Evolutionary conservation across 2,113 vertebrate species (phyloP).

Genomic region (Tinamus guttatus): DNA sequence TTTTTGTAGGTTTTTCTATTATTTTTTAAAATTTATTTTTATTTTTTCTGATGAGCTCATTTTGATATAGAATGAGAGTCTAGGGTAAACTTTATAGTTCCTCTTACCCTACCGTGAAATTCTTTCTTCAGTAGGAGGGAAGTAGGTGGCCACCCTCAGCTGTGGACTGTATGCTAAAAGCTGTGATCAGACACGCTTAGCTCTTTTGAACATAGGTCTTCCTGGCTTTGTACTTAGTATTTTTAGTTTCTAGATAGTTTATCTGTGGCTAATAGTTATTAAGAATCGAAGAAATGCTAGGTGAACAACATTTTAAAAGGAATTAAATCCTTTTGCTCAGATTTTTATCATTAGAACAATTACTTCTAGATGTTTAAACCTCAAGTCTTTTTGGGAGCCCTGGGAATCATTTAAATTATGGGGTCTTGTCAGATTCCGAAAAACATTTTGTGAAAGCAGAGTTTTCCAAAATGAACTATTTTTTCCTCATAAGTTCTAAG

Average conservation of each 20-base stretch:
- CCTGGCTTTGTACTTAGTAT: neutral
- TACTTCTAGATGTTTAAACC: neutral
- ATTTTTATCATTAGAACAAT: neutral
- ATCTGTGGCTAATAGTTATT: neutral
- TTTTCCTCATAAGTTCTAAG: neutral
- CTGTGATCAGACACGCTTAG: fast-evolving
- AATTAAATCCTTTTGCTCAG: neutral
- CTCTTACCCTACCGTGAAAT: neutral
- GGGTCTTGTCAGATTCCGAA: neutral
- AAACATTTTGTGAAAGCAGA: neutral
- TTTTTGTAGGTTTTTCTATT: neutral
- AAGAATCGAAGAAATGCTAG: neutral
- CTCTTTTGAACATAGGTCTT: neutral
- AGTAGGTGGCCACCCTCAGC: neutral
- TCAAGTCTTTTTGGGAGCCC: neutral
- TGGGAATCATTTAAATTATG: neutral
- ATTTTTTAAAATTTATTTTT: neutral
- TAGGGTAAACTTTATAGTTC: neutral
- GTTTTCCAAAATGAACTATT: neutral
- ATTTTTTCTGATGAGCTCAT: neutral
- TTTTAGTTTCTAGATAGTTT: neutral
- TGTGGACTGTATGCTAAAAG: neutral
- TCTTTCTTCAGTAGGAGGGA: neutral
- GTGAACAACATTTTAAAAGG: neutral
- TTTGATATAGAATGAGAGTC: neutral